phyloP scores from a whole-genome alignment of 2,888 invertebrate species.

The Amphipoea lucens region DNA sequence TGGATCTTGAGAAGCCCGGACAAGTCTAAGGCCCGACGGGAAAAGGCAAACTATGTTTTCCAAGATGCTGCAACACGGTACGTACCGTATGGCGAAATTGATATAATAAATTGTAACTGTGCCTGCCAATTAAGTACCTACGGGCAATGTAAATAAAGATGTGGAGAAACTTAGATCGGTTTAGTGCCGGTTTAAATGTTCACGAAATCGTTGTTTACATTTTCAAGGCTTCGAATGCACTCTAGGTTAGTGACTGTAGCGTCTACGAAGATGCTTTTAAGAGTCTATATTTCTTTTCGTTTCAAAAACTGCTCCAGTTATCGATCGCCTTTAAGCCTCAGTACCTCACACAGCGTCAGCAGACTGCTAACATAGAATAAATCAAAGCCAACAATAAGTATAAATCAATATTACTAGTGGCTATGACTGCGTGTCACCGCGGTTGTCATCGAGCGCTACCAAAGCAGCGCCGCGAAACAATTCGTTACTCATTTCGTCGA shows the following conservation, averaged over 20 bases:
- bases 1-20: slow-evolving; percentile 82
- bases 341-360: slow-evolving; percentile 32
- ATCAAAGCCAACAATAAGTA: slow-evolving; percentile 44
- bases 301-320: slow-evolving; percentile 10
- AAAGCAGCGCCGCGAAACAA: slow-evolving; percentile 72
- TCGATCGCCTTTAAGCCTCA: slow-evolving; percentile 14
- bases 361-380: slow-evolving; percentile 38
- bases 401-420: slow-evolving; percentile 56
- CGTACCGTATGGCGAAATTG: slow-evolving; percentile 64
- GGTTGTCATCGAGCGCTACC: slow-evolving; percentile 66
- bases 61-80: slow-evolving; percentile 60
- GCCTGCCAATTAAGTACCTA: slow-evolving; percentile 71
- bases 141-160: slow-evolving; percentile 61
- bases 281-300: slow-evolving; percentile 11
- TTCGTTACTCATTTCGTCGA: slow-evolving; percentile 73
- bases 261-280: slow-evolving; percentile 17
- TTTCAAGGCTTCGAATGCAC: slow-evolving; percentile 27
- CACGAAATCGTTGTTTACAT: slow-evolving; percentile 64
- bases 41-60: slow-evolving; percentile 71
- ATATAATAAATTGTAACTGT: slow-evolving; percentile 72
- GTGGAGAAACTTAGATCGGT: slow-evolving; percentile 54
- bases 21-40: slow-evolving; percentile 78
- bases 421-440: slow-evolving; percentile 54
- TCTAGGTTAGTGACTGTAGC: slow-evolving; percentile 17
- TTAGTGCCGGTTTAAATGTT: slow-evolving; percentile 59